Evolutionary conservation across 2,113 vertebrate genomes (phyloP).

Genomic region (Xiphophorus couchianus): DNA sequence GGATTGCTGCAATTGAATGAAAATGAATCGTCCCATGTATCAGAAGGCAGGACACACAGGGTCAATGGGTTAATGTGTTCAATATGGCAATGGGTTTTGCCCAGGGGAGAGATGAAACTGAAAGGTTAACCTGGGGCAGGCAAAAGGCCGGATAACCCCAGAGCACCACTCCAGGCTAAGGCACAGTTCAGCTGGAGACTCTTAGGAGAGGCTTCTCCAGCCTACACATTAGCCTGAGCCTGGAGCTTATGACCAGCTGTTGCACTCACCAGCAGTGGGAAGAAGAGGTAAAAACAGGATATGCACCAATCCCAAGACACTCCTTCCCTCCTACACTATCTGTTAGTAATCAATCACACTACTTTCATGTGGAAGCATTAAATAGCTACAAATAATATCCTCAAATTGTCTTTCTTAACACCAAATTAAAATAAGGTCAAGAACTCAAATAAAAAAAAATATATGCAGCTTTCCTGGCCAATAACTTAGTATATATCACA

Average conservation of each 20-base stretch:
- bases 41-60: conserved; percentile 34
- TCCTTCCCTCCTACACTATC: conserved; percentile 38
- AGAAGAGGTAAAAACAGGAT: conserved; percentile 60
- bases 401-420: conserved; percentile 21
- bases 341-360: conserved; percentile 42
- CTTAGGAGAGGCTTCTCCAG: conserved; percentile 44
- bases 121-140: conserved; percentile 57
- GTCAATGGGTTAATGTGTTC: conserved; percentile 73
- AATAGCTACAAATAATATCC: conserved; percentile 17
- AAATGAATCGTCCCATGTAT: conserved; percentile 34
- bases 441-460: conserved; percentile 30
- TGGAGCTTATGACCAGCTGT: conserved; percentile 52
- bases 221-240: conserved; percentile 51
- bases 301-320: conserved; percentile 52
- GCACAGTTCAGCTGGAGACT: conserved; percentile 67
- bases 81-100: conserved; percentile 60
- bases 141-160: conserved; percentile 60
- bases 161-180: conserved; percentile 48
- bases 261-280: conserved; percentile 25
- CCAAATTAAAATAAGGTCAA: conserved; percentile 19
- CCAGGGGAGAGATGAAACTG: conserved; percentile 67
- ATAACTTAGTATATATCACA: conserved; percentile 20
- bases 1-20: conserved; percentile 35
- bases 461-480: conserved; percentile 12
- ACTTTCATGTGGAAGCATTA: conserved; percentile 7